Percentiles rank a stretch among this genome's conserved stretches.
Evolutionary conservation across 2,797 vertebrate species (phyloP).

Genomic region (Hylomyscus alleni): DNA sequence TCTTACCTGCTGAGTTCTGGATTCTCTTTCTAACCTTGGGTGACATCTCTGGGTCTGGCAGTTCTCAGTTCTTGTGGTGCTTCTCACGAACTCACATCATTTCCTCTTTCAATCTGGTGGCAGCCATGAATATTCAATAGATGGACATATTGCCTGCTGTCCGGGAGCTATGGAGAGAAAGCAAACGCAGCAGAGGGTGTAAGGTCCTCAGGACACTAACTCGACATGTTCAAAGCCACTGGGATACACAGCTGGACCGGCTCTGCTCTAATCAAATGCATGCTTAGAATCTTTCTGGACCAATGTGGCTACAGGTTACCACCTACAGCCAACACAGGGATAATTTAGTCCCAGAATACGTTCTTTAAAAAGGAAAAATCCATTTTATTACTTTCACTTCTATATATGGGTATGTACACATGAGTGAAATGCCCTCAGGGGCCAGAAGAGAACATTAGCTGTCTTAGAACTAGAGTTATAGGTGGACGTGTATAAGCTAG

Average conservation of each 20-base stretch:
- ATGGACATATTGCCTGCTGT: too few species aligned
- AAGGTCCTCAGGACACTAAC: too few species aligned
- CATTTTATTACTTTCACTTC: not conserved
- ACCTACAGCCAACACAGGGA: not conserved
- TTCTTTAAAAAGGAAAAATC: not conserved
- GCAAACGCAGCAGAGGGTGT: not conserved
- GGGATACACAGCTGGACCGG: fast-evolving
- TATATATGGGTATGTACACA: not conserved
- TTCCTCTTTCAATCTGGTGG: not conserved
- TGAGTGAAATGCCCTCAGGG: not conserved
- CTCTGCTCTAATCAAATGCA: not conserved
- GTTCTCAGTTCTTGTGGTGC: not conserved
- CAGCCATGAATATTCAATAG: not conserved
- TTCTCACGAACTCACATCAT: not conserved
- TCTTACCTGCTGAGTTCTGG: not conserved
- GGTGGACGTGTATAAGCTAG: not conserved
- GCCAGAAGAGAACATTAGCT: not conserved
- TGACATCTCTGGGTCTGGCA: not conserved
- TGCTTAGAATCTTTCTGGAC: not conserved
- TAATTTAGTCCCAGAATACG: not conserved
- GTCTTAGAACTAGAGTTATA: too few species aligned
- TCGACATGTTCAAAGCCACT: too few species aligned
- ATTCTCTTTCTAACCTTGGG: not conserved
- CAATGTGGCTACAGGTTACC: not conserved
- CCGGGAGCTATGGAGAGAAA: not conserved